Conservation (phyloP, 2,113 vertebrate species). For the Cryptotis parvus region DNA sequence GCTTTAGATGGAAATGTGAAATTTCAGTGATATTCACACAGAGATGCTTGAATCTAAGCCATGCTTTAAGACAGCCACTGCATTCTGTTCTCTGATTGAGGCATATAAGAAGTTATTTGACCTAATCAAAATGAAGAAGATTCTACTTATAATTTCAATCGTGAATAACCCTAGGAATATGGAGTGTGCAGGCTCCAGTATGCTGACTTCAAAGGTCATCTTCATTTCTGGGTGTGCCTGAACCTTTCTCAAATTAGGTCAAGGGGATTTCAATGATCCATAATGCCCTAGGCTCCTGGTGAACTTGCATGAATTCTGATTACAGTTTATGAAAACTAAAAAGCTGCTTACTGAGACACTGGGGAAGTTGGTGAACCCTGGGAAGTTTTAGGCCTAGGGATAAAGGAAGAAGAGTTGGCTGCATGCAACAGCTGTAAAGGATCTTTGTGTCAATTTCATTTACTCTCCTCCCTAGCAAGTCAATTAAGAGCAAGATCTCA, state of each 20-base stretch:
- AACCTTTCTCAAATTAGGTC: constrained; percentile 46
- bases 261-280: constrained; percentile 5
- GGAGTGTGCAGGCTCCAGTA: neutral
- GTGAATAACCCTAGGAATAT: neutral
- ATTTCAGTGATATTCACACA: constrained; percentile 18
- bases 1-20: constrained; percentile 46
- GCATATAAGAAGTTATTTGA: neutral
- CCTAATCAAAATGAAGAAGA: constrained; percentile 57
- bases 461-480: constrained; percentile 15
- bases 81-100: constrained; percentile 37
- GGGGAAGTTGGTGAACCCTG: neutral
- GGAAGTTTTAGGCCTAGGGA: neutral
- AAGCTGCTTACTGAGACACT: constrained; percentile 7
- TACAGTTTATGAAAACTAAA: constrained; percentile 34
- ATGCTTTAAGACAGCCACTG: constrained; percentile 39
- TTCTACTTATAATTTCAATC: constrained; percentile 28
- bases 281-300: constrained; percentile 23
- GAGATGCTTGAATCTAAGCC: constrained; percentile 20
- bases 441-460: neutral
- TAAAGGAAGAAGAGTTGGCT: constrained; percentile 5
- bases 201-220: constrained; percentile 11
- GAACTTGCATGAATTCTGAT: constrained; percentile 34
- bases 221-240: constrained; percentile 46
- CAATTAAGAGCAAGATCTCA: constrained; percentile 61
- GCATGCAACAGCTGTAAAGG: neutral